Conservation (phyloP, 2,113 vertebrate genomes). For the Panthera leo region DNA sequence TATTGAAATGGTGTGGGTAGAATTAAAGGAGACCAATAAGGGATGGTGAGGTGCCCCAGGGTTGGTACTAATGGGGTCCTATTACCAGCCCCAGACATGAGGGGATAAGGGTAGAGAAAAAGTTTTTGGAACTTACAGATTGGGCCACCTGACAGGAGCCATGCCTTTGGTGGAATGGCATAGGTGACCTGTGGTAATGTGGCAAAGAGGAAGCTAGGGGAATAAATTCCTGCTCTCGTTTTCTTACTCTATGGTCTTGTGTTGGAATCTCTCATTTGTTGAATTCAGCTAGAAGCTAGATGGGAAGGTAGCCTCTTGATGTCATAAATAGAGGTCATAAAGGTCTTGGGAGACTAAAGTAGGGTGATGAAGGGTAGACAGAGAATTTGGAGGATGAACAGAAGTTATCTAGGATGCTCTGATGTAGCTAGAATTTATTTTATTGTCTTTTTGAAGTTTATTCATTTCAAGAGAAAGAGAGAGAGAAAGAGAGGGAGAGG, state of each 20-base stretch:
- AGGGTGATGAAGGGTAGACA: not conserved
- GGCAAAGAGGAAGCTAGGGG: not conserved
- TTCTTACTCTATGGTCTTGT: not conserved
- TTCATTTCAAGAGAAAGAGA: too few relatives aligned
- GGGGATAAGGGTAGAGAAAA: not conserved
- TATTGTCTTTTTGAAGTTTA: too few relatives aligned
- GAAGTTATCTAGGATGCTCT: not conserved
- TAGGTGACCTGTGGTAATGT: not conserved
- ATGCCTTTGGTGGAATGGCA: not conserved
- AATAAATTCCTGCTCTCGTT: not conserved
- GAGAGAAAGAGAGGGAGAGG: too few relatives aligned
- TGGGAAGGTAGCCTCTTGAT: not conserved
- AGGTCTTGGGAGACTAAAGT: not conserved
- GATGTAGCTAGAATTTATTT: not conserved
- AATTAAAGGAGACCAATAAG: not conserved
- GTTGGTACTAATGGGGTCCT: not conserved
- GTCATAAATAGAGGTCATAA: not conserved
- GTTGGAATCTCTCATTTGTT: not conserved
- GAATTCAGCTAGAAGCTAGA: not conserved
- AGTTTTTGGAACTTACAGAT: not conserved
- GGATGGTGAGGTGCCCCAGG: not conserved
- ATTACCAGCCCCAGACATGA: not conserved
- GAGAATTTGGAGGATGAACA: not conserved
- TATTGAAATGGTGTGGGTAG: not conserved
- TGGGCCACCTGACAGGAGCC: not conserved